Percentiles rank a stretch among this genome's conserved stretches.
phyloP scores from a whole-genome alignment of 2,888 invertebrate genomes.

The Leptothorax acervorum region DNA sequence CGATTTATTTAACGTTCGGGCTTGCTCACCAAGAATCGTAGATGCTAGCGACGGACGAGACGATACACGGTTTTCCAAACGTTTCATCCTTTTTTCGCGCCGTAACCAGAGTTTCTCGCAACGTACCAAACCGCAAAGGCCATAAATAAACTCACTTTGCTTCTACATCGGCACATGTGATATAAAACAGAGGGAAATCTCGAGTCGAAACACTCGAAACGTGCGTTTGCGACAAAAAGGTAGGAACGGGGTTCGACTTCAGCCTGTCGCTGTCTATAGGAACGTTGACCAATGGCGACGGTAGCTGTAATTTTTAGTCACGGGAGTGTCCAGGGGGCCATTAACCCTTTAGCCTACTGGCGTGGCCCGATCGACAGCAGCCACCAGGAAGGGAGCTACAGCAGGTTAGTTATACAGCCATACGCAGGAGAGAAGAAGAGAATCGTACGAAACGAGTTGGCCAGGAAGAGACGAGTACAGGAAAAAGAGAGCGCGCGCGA shows the following conservation, averaged over 20 bases:
- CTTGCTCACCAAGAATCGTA: constrained; percentile 37
- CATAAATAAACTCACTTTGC: constrained; percentile 57
- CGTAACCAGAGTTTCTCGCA: constrained; percentile 42
- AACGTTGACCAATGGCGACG: constrained; percentile 42
- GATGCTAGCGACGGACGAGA: constrained; percentile 34
- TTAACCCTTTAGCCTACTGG: constrained; percentile 75
- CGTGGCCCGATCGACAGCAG: constrained; percentile 57
- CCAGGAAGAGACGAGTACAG: constrained; percentile 43
- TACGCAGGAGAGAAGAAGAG: constrained; percentile 38
- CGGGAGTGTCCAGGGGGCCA: constrained; percentile 62
- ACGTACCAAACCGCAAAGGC: constrained; percentile 39
- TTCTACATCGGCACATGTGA: constrained; percentile 37
- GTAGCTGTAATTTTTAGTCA: constrained; percentile 67
- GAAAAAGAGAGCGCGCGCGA: constrained; percentile 49
- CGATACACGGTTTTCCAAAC: constrained; percentile 31
- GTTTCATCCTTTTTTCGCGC: constrained; percentile 22
- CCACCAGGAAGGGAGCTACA: constrained; percentile 40
- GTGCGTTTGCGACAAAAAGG: neutral
- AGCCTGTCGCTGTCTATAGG: constrained; percentile 8
- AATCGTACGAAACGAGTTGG: constrained; percentile 42
- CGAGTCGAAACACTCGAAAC: constrained; percentile 29
- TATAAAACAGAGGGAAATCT: constrained; percentile 52
- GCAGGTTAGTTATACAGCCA: constrained; percentile 26
- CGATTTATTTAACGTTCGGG: constrained; percentile 52
- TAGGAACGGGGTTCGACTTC: neutral